Evolutionary conservation across 2,888 invertebrate genomes (phyloP).

Genomic region (Camptogramma bilineatum): DNA sequence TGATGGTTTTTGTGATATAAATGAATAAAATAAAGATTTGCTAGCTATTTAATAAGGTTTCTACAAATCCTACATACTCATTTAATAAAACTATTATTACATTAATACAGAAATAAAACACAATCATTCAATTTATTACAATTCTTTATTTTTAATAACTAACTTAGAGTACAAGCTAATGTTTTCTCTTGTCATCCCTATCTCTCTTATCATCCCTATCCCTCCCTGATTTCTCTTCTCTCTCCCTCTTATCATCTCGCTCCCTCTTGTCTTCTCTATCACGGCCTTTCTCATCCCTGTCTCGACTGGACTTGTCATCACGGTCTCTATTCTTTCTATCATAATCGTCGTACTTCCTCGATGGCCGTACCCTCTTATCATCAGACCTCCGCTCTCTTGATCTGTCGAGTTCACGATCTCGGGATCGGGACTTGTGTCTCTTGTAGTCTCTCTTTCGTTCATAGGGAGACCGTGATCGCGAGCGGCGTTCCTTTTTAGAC

Average conservation of each 20-base stretch:
- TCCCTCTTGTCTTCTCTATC: constrained; percentile 34
- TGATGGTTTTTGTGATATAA: too few relatives aligned
- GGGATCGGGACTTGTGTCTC: constrained; percentile 77
- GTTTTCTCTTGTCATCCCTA: constrained; percentile 39
- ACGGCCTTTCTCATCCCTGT: constrained; percentile 30
- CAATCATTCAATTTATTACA: background rate
- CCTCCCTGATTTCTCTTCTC: constrained; percentile 29
- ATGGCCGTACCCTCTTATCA: constrained; percentile 69
- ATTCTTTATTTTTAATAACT: constrained; percentile 16
- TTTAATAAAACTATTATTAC: background rate
- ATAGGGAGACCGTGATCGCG: constrained; percentile 80
- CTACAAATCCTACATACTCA: background rate
- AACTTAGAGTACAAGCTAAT: constrained; percentile 30
- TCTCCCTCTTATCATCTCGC: constrained; percentile 30
- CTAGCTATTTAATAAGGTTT: too few relatives aligned
- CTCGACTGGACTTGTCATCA: constrained; percentile 56
- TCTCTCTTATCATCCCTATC: constrained; percentile 33
- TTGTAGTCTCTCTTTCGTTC: constrained; percentile 81
- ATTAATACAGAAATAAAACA: background rate
- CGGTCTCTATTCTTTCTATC: constrained; percentile 77
- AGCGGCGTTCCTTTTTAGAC: constrained; percentile 75
- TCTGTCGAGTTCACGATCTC: constrained; percentile 74
- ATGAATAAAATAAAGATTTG: too few relatives aligned
- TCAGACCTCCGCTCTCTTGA: constrained; percentile 73
- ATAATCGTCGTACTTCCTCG: constrained; percentile 81